Percentiles rank a stretch among this genome's conserved stretches.
These are phyloP conservation scores for Drosophila tani DNA, from an alignment of 1,140 invertebrate species.

Conservation along the genomic window DNA sequence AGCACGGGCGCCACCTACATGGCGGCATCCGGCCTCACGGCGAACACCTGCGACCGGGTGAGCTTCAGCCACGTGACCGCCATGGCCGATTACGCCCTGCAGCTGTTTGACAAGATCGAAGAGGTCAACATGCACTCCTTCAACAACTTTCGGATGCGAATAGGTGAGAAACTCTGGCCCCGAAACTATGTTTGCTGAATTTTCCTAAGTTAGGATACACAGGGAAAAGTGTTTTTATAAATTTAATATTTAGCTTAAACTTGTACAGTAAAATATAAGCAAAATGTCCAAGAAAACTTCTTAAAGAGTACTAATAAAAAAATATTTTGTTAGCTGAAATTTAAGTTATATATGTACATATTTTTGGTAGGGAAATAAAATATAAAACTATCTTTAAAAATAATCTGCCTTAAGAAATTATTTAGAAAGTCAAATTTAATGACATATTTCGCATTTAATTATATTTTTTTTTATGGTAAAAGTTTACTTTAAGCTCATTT, in stretches of 20 bases:
- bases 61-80: constrained; percentile 93
- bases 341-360: too few species aligned
- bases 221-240: not conserved
- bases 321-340: too few species aligned
- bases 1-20: constrained; percentile 98
- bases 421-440: too few species aligned
- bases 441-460: too few species aligned
- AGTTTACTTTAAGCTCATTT: not conserved
- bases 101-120: constrained; percentile 93
- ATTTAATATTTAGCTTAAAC: not conserved
- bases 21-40: constrained; percentile 96
- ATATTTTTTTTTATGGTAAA: too few species aligned
- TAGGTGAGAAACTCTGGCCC: constrained; percentile 87
- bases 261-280: not conserved
- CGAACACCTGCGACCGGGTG: constrained; percentile 91
- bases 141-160: constrained; percentile 97
- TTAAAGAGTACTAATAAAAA: too few species aligned
- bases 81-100: constrained; percentile 96
- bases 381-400: too few species aligned
- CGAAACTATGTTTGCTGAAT: not conserved
- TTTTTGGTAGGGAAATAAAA: too few species aligned
- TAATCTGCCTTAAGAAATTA: too few species aligned
- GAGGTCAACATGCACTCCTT: constrained; percentile 98
- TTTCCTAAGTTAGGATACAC: not conserved
- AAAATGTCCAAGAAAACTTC: too few species aligned